Percentiles rank a stretch among this genome's conserved stretches.
Conservation (phyloP, 1,140 invertebrate species). For the Drosophila setifemur region DNA sequence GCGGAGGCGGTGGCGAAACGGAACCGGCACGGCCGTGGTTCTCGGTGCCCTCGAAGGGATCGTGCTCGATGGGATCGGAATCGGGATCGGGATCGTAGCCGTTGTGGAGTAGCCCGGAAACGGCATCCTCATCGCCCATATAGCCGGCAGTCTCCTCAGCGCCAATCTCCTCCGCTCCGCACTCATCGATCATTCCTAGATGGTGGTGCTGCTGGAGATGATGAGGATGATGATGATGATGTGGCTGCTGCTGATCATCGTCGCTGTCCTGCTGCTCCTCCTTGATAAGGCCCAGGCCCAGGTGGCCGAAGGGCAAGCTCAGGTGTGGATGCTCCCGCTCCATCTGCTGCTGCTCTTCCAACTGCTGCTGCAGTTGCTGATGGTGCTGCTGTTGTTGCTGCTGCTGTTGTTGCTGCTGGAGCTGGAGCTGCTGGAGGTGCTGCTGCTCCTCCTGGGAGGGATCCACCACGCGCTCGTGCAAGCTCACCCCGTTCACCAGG, state of each 20-base stretch:
- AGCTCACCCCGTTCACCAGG: slow-evolving; percentile 74
- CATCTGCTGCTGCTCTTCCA: slow-evolving; percentile 6
- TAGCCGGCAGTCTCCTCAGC: slow-evolving; percentile 69
- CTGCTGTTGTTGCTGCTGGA: slow-evolving; percentile 8
- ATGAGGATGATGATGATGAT: slow-evolving; percentile 11
- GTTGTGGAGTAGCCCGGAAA: slow-evolving; percentile 56
- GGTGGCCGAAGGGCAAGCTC: slow-evolving; percentile 46
- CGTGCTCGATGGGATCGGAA: slow-evolving; percentile 32
- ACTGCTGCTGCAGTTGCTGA: slow-evolving; percentile 7
- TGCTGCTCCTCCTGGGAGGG: slow-evolving; percentile 58
- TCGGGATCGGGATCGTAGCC: slow-evolving; percentile 47
- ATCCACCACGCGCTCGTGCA: slow-evolving; percentile 76
- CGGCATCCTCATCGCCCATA: slow-evolving; percentile 62
- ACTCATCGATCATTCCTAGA: slow-evolving; percentile 18
- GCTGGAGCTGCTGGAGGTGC: slow-evolving; percentile 40
- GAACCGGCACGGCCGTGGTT: slow-evolving; percentile 15
- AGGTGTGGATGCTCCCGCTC: slow-evolving; percentile 46
- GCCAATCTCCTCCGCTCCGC: slow-evolving; percentile 60
- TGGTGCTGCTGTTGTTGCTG: slow-evolving; percentile 2
- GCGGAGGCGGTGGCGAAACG: slow-evolving; percentile 13
- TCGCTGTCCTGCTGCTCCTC: slow-evolving; percentile 63
- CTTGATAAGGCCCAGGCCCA: slow-evolving; percentile 54
- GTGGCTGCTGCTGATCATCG: slow-evolving; percentile 50
- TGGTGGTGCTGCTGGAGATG: slow-evolving; percentile 1
- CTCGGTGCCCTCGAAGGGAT: slow-evolving; percentile 39